Evolutionary conservation across 2,797 vertebrate genomes (phyloP).

Genomic region (Halcyon smyrnensis): DNA sequence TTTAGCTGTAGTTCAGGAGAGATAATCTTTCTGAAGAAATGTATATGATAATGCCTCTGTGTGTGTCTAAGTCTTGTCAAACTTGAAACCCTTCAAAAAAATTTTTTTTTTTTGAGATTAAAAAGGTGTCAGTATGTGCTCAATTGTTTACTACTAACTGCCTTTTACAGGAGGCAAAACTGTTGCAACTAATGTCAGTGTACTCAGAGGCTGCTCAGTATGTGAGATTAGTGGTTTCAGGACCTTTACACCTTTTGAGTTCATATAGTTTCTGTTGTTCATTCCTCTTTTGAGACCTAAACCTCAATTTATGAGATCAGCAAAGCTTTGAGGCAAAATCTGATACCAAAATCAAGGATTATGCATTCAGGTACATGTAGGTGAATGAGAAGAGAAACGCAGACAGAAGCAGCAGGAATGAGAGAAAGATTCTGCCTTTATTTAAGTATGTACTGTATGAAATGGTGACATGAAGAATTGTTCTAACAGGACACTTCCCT

Average conservation of each 20-base stretch:
- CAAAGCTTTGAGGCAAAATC: not conserved
- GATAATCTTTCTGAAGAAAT: not conserved
- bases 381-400: not conserved
- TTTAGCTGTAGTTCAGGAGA: not conserved
- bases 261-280: not conserved
- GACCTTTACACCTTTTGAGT: not conserved
- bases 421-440: not conserved
- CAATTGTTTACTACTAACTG: not conserved
- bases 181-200: not conserved
- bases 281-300: slow-evolving; percentile 3
- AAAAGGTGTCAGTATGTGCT: not conserved
- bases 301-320: not conserved
- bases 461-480: not conserved
- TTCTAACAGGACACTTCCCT: not conserved
- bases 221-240: not conserved
- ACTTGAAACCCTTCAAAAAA: not conserved
- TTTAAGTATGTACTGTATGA: not conserved
- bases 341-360: not conserved
- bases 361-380: not conserved
- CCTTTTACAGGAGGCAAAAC: not conserved
- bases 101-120: not conserved
- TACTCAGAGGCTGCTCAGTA: not conserved
- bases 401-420: not conserved
- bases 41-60: accelerated
- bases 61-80: not conserved